Conservation (phyloP, 2,888 invertebrate species). For the Tenthredo scrophulariae region DNA sequence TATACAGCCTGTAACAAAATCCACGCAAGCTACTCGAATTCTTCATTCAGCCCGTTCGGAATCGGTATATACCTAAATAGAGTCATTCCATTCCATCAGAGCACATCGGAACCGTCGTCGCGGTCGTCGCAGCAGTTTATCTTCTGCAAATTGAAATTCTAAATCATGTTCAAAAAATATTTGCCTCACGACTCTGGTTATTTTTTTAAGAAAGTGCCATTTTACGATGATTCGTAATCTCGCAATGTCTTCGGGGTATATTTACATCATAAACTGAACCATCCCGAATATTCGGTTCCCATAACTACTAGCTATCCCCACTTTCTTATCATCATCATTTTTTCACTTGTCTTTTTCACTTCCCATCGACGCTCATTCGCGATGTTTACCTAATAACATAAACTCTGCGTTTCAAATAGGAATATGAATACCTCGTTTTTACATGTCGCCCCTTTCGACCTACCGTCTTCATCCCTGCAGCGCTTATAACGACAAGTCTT, state of each 20-base stretch:
- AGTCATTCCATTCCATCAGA: background rate
- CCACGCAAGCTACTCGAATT: background rate
- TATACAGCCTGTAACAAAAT: background rate
- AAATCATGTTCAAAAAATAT: constrained; percentile 46
- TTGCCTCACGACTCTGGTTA: constrained; percentile 36
- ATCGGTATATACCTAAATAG: background rate
- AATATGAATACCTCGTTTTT: constrained; percentile 5
- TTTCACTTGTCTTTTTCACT: background rate
- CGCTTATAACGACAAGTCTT: constrained; percentile 24
- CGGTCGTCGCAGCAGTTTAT: background rate
- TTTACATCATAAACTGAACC: background rate
- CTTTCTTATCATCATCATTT: background rate
- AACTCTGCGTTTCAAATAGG: background rate
- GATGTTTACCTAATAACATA: background rate
- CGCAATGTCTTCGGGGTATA: background rate
- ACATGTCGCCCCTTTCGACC: background rate
- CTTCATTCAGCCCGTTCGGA: background rate
- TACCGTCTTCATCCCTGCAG: constrained; percentile 10
- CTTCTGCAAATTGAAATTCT: constrained; percentile 35
- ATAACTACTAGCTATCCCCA: background rate
- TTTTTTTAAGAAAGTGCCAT: constrained; percentile 42
- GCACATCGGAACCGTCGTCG: background rate
- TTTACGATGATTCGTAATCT: constrained; percentile 31
- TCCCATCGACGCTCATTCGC: background rate
- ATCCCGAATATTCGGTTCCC: background rate